Evolutionary conservation across 2,113 vertebrate genomes (phyloP).

Genomic region (Ceyx margarethae): DNA sequence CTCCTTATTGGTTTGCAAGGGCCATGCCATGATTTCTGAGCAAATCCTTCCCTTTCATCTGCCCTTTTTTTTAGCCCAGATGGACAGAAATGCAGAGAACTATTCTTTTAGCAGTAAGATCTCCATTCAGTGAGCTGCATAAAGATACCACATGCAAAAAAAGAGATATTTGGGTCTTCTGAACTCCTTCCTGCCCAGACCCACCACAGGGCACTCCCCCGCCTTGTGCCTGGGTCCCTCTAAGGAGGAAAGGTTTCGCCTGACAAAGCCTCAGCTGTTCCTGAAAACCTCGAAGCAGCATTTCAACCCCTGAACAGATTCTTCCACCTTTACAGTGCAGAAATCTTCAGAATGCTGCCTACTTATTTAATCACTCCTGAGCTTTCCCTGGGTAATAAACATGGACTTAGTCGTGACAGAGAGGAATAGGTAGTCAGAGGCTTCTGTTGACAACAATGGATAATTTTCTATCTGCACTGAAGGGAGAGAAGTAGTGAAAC

Average conservation of each 20-base stretch:
- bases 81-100: background rate
- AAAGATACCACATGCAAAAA: background rate
- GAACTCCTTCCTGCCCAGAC: background rate
- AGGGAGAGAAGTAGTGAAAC: background rate
- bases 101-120: background rate
- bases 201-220: background rate
- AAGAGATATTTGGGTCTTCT: background rate
- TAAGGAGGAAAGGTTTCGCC: background rate
- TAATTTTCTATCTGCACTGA: background rate
- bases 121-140: background rate
- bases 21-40: conserved; percentile 10
- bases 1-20: conserved; percentile 43
- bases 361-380: background rate
- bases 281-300: background rate
- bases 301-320: background rate
- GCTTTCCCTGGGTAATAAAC: background rate
- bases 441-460: background rate
- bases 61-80: conserved; percentile 18
- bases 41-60: conserved; percentile 29
- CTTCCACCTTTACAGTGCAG: background rate
- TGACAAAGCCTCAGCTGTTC: background rate
- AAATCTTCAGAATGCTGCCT: background rate
- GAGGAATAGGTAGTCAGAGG: background rate
- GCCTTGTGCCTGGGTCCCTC: background rate
- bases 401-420: background rate